Base-by-base conservation (phyloP, 2,888 invertebrate species). In the Tubulanus polymorphus region DNA sequence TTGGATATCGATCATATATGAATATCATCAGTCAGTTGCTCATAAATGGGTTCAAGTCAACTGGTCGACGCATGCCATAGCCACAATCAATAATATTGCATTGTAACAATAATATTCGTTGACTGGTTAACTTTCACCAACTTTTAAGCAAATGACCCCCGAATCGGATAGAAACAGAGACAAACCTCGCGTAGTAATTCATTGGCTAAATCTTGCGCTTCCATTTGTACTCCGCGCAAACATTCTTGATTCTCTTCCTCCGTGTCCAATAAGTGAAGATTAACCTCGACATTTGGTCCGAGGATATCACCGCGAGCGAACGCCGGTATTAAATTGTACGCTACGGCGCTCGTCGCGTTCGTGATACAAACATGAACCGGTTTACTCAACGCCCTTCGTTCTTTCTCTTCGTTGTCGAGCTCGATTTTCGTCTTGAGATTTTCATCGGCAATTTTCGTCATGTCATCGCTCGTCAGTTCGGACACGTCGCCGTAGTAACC, bases 401-500 rank as follows among this genome's bases (percentile, higher is more conserved):
- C 63, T 5, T 54, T 51, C 28, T 70, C 68, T 56, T 77, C 75
- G 54, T 61, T 60, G 48, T 74, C 75, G 1, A 68, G 53, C 37
- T 71, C 69, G 28, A 51, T 51, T 55, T 75, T 76, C 3, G 67
- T 67, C 20, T 62, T 46, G 26, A 64, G 50, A 61, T 78, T 78
- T 56, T 78, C 78, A 29, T 55, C 60, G 2, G 72, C 67, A 25
- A 78, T 68, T 41, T 69, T 68, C 3, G 35, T 52, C 73, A 75
- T 73, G 60, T 76, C 72, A 28, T 65, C 55, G 53, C 74, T 75
- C 28, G 57, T 60, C 47, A 76, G 60, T 5, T 62, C 54, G 6
- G 76, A 75, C 53, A 70, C 66, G 2, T 75, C 55, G n/a, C 70
- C 73, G 60, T 80, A 79, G 60, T 79, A 80, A 1, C 69, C 72